Conservation (phyloP, 1,140 invertebrate genomes). For the Nephila pilipes region DNA sequence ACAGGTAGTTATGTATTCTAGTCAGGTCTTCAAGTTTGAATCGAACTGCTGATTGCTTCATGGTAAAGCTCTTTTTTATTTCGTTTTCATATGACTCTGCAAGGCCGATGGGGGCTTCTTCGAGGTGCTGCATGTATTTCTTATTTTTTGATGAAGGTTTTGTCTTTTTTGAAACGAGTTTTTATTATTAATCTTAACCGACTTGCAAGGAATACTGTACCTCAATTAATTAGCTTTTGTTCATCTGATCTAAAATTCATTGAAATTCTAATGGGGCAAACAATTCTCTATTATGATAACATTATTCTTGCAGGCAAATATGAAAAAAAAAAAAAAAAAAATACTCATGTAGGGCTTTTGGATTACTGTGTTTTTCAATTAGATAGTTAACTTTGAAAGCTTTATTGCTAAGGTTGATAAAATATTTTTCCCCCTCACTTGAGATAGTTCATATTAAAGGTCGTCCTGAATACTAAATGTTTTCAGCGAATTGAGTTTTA, state of each 20-base stretch:
- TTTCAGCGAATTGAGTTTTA: no score
- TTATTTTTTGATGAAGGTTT: background rate
- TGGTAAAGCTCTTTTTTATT: background rate
- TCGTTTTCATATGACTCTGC: background rate
- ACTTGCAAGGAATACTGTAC: background rate
- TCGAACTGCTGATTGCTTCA: constrained; percentile 54
- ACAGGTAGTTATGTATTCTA: constrained; percentile 30
- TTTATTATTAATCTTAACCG: background rate
- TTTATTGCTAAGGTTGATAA: no score
- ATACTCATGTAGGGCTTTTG: no score
- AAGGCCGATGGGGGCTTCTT: background rate
- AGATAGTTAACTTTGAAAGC: no score
- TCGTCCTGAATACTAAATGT: no score
- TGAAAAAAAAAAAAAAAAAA: no score
- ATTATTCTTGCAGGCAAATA: no score
- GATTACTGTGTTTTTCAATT: no score
- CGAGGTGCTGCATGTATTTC: no score
- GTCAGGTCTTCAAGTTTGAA: constrained; percentile 14
- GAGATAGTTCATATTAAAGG: no score
- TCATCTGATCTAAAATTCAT: background rate
- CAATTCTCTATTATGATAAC: no score
- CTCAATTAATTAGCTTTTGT: background rate
- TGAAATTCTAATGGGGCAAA: background rate
- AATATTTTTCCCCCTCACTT: no score
- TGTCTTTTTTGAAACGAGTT: background rate